Conservation (phyloP, 2,113 vertebrate species). For the Lophura nycthemera region DNA sequence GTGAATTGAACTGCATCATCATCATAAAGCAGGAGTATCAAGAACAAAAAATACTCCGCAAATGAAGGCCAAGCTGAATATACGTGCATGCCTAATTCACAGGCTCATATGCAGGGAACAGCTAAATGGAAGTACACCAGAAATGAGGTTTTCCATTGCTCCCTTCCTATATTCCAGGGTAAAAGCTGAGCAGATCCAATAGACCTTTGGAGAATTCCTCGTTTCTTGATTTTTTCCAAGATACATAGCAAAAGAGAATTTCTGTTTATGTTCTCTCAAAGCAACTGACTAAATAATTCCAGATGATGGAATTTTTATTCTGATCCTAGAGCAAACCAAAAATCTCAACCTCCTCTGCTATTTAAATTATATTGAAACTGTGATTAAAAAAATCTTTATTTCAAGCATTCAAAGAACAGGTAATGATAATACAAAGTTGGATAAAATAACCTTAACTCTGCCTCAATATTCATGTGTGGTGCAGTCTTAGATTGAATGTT, state of each 20-base stretch:
- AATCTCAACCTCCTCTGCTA: not conserved
- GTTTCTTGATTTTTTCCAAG: constrained; percentile 58
- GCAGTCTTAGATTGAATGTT: not conserved
- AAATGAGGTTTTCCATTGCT: constrained; percentile 22
- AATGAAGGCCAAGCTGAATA: not conserved
- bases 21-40: not conserved
- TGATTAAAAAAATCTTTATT: not conserved
- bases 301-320: constrained; percentile 63
- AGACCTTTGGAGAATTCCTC: constrained; percentile 49
- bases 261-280: constrained; percentile 64
- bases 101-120: not conserved
- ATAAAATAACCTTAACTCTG: not conserved
- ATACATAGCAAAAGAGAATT: constrained; percentile 57
- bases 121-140: not conserved
- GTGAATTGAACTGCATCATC: not conserved
- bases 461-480: not conserved
- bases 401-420: not conserved
- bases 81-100: not conserved
- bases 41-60: not conserved
- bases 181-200: constrained; percentile 1
- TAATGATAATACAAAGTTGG: not conserved
- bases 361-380: not conserved
- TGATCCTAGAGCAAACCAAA: constrained; percentile 48
- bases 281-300: constrained; percentile 66
- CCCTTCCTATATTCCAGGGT: constrained; percentile 18